Evolutionary conservation across 2,113 vertebrate species (phyloP), one percentile per base, ranked within the genome.

Genomic region (Rhadina sibilatrix): DNA sequence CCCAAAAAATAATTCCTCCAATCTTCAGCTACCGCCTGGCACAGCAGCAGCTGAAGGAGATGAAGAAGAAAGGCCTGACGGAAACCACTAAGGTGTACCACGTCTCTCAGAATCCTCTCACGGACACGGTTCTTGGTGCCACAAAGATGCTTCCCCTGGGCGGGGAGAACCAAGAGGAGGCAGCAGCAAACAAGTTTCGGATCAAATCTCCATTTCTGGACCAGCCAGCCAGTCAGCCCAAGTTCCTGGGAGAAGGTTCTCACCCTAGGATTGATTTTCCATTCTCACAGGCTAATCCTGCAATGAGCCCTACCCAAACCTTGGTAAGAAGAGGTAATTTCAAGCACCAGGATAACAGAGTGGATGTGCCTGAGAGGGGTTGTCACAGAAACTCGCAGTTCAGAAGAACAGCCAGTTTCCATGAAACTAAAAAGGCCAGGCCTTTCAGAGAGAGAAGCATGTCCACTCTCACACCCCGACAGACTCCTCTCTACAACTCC

Each of bases 21-120:
- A 98, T 99, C 94, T 99, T 99, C 95, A 99, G 99, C 97, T 99
- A 99, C 93, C 99, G 98, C 21, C 96, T 99, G 27, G 99, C 99
- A 40, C 99, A 99, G 92, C 99, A 99, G 94, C 99, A 99, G 97
- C 83, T 99, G 90, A 99, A 99, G 72, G 99, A 99, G 94, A 99
- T 99, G 99, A 99, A 99, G 96, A 99, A 98, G 97, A 99, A 98
- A 59, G 99, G 99, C 8, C 96, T 99, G 82, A 99, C 98, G 0
- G 99, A 99, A 87, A 98, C 99, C 75, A 99, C 99, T 30, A 98
- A 99, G 70, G 96, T 99, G 75, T 99, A 99, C 95, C 99, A 99
- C 1, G 99, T 99, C 35, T 99, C 99, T 57, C 99, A 99, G 94
- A 99, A 98, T 69, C 99, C 99, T 18, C 98, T 99, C 88, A 98